Percentiles rank a stretch among this genome's conserved stretches.
phyloP scores from a whole-genome alignment of 2,113 vertebrate genomes.

The Xiphophorus hellerii region DNA sequence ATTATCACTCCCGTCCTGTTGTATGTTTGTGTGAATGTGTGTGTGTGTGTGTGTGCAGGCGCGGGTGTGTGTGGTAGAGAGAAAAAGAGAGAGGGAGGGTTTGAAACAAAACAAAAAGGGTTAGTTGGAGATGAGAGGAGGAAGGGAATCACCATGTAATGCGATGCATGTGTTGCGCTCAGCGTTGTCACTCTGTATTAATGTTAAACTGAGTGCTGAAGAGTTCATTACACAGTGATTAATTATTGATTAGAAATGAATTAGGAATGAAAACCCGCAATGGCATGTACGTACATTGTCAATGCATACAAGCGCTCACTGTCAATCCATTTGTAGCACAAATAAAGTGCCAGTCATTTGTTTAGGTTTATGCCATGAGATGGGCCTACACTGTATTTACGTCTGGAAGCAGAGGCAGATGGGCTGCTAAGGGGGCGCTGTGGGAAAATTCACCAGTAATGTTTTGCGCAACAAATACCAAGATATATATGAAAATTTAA shows the following conservation, averaged over 20 bases:
- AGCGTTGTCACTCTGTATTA: constrained; percentile 66
- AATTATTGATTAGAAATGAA: constrained; percentile 66
- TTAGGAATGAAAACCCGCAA: constrained; percentile 47
- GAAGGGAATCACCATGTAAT: constrained; percentile 38
- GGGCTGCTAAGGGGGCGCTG: background rate
- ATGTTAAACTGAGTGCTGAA: constrained; percentile 52
- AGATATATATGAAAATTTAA: background rate
- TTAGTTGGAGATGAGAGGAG: constrained; percentile 10
- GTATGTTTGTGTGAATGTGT: constrained; percentile 20
- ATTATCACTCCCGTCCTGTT: constrained; percentile 54
- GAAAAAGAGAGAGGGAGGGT: constrained; percentile 11
- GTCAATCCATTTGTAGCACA: constrained; percentile 12
- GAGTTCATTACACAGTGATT: constrained; percentile 63
- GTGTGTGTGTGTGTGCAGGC: too few relatives aligned
- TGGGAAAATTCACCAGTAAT: background rate
- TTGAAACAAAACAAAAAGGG: constrained; percentile 23
- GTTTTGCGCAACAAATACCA: background rate
- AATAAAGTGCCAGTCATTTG: constrained; percentile 5
- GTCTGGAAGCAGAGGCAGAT: background rate
- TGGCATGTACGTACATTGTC: constrained; percentile 33
- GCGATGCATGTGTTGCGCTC: constrained; percentile 62
- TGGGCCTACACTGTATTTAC: background rate
- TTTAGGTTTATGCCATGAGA: background rate
- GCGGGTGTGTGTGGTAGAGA: constrained; percentile 9
- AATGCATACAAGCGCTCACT: background rate